Conservation (phyloP, 2,888 invertebrate species). For the Mylabris sibirica region DNA sequence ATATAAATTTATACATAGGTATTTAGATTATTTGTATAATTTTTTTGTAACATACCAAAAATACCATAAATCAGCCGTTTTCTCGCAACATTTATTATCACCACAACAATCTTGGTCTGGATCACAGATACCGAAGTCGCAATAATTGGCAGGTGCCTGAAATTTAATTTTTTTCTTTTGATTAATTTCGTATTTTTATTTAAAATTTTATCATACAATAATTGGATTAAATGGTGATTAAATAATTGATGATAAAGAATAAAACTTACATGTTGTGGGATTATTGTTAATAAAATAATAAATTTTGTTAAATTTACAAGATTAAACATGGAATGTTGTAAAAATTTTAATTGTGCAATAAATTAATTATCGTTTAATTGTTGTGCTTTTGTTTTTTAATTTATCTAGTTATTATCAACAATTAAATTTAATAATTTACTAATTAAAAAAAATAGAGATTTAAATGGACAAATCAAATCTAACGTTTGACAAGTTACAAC, state of each 20-base stretch:
- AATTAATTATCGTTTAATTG: neutral
- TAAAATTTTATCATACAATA: neutral
- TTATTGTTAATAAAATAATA: neutral
- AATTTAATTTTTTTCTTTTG: conserved; percentile 1
- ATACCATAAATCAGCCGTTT: conserved; percentile 52
- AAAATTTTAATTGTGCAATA: neutral
- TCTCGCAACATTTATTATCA: conserved; percentile 55
- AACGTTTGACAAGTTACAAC: too few species aligned
- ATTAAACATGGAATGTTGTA: conserved; percentile 6
- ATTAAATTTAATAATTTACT: too few species aligned
- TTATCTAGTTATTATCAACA: too few species aligned
- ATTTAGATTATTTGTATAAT: neutral
- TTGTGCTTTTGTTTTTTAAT: too few species aligned
- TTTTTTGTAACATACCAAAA: conserved; percentile 52
- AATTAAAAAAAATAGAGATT: too few species aligned
- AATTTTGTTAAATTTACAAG: neutral
- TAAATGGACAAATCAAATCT: too few species aligned
- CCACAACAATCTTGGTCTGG: conserved; percentile 56
- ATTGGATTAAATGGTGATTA: neutral
- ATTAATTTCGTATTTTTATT: too few species aligned
- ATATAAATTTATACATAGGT: neutral
- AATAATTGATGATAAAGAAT: neutral
- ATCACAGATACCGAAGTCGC: conserved; percentile 54
- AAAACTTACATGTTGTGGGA: neutral
- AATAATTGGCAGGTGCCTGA: conserved; percentile 47